phyloP scores from a whole-genome alignment of 2,888 invertebrate species.

The Cheilosia urbana region DNA sequence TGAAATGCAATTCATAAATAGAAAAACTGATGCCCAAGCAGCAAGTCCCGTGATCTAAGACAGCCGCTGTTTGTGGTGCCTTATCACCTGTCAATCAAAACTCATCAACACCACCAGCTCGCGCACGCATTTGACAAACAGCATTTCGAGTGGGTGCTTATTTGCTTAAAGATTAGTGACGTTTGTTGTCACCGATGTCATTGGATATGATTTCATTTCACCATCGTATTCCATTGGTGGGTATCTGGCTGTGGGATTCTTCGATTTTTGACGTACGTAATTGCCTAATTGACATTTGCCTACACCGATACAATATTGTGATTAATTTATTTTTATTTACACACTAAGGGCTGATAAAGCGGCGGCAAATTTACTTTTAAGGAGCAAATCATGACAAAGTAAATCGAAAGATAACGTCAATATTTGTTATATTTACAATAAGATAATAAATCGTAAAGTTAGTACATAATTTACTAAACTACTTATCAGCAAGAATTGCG shows the following conservation, averaged over 20 bases:
- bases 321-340: conserved; percentile 55
- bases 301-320: conserved; percentile 54
- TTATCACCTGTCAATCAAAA: conserved; percentile 77
- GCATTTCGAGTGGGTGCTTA: conserved; percentile 63
- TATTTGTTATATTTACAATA: conserved; percentile 26
- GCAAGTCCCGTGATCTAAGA: conserved; percentile 51
- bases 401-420: conserved; percentile 48
- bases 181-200: conserved; percentile 56
- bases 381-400: conserved; percentile 29
- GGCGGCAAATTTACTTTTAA: conserved; percentile 42
- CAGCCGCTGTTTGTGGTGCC: conserved; percentile 53
- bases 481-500: background rate
- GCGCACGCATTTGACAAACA: conserved; percentile 53
- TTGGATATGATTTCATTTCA: conserved; percentile 13
- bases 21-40: conserved; percentile 6
- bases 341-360: background rate
- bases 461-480: background rate
- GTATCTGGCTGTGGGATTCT: conserved; percentile 39
- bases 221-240: conserved; percentile 15
- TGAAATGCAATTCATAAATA: conserved; percentile 8
- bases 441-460: conserved; percentile 2
- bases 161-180: conserved; percentile 66
- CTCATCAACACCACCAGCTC: conserved; percentile 59
- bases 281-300: conserved; percentile 70
- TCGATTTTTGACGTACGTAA: conserved; percentile 60